Evolutionary conservation across 2,113 vertebrate species (phyloP).

Genomic region (Centropristis striata): DNA sequence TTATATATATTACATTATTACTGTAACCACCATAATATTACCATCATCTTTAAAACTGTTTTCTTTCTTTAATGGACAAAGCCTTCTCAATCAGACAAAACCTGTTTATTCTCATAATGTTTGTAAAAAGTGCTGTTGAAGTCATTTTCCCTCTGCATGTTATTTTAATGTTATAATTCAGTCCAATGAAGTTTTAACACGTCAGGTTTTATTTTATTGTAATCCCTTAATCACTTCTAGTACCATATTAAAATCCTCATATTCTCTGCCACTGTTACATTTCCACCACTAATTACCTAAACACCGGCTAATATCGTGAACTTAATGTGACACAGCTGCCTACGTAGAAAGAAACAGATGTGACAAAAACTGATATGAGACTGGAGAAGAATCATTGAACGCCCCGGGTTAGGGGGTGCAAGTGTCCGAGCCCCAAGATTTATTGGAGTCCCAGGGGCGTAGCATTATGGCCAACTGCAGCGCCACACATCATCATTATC

Average conservation of each 20-base stretch:
- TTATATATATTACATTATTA: no score
- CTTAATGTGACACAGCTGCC: conserved; percentile 7
- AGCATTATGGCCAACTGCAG: conserved; percentile 52
- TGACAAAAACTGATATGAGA: conserved; percentile 18
- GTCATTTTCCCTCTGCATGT: background rate
- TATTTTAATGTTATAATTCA: background rate
- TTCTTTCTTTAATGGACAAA: background rate
- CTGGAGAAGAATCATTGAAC: background rate
- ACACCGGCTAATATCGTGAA: background rate
- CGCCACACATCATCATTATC: conserved; percentile 73
- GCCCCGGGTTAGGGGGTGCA: conserved; percentile 13
- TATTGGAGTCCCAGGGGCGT: conserved; percentile 60
- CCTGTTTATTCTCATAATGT: background rate
- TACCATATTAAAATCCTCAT: no score
- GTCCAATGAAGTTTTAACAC: background rate
- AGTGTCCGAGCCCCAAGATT: conserved; percentile 51
- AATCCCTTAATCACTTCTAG: background rate
- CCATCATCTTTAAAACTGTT: background rate
- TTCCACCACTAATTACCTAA: background rate
- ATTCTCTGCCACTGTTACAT: background rate
- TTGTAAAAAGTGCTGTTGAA: background rate
- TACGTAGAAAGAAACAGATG: conserved; percentile 5
- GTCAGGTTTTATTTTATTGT: background rate
- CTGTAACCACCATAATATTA: background rate
- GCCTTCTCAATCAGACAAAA: background rate